Evolutionary conservation across 2,113 vertebrate species (phyloP), one percentile per base, ranked within the genome.

Genomic region (Lasiurus cinereus): DNA sequence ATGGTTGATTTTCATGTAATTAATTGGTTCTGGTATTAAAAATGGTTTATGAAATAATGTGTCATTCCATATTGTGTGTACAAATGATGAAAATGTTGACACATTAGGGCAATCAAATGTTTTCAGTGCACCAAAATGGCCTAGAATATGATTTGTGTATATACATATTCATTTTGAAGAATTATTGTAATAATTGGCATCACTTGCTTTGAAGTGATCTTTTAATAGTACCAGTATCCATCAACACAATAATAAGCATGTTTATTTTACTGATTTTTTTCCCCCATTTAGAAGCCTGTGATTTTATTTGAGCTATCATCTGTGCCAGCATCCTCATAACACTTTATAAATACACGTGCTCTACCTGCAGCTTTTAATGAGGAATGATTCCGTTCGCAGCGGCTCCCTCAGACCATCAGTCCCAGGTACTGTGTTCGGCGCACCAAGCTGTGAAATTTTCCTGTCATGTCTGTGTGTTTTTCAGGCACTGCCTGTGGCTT

Each of bases 331-430:
- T 66, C 59, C 27, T 96, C 52, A 48, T 70, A 96, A 72, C 73
- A 88, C 50, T 43, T 86, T 85, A 70, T 67, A 94, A 96, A 94
- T 78, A 64, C 59, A 77, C 22, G 59, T 66, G 14, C 8, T 92
- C n/a, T 93, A 93, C 95, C 97, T 95, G 56, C 52, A 95, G 90
- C 21, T 96, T 95, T 97, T 96, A 97, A 97, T 92, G 94, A 97
- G 89, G 64, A 82, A 82, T 66, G 70, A 91, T 84, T 92, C 82
- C 18, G 1, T 84, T 97, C 92, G 56, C 74, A 96, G 77, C 31
- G 86, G 59, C 74, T 46, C 67, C 77, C 88, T 93, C 66, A 73
- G 76, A 93, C 66, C 69, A 94, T 94, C 93, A 66, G 90, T 96
- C 73, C 69, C 94, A 94, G 54, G 76, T 56, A 89, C 31, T 85